Base-by-base conservation (phyloP, 2,113 vertebrate genomes). In the Apus apus region DNA sequence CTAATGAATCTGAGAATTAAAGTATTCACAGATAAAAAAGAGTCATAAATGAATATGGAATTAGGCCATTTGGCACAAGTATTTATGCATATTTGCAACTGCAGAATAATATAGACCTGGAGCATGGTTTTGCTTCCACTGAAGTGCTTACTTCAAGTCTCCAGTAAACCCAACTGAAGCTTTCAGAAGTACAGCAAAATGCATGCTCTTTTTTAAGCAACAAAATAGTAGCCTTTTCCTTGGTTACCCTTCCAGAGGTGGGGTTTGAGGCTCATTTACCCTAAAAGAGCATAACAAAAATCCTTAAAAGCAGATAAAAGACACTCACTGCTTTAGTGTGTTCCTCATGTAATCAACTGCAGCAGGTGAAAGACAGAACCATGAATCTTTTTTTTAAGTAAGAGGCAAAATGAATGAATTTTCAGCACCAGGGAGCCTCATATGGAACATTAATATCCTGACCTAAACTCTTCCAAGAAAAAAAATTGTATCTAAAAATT, bases 301-400 rank as follows among this genome's bases (percentile, higher is more conserved):
- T 51, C 29, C 62, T 78, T 82, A 94, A 89, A 93, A 87, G 64
- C 65, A 90, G 83, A 81, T 72, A 84, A 83, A 88, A 75, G 40
- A 88, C 53, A 45, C 48, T 75, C 23, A 48, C 34, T 62, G 68
- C 61, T 76, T 96, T 90, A 82, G 57, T 15, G 30, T 66, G 45
- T 94, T 79, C 90, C 76, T 85, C 65, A 94, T 4, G 0, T 85
- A 88, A 95, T 91, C 60, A 93, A n/a, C 54, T 86, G 25, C 61
- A 75, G 51, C 43, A 96, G 76, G 60, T 81, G 81, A 93, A 96
- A 95, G n/a, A 74, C 30, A 87, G 71, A 94, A 78, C 51, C 58
- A 58, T 57, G 36, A 95, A 61, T 72, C 80, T 72, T 38, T 75
- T 65, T 70, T 93, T 85, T 51, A 83, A 94, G 56, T 32, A 23